Evolutionary conservation across 1,140 invertebrate genomes (phyloP).

Genomic region (honey bee (Apis mellifera)): Amel_HAv3.1 CM009938.2:5095001-5095500

Average conservation of each 20-base stretch:
- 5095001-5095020: conserved; percentile 93
- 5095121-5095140: conserved; percentile 94
- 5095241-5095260: conserved; percentile 78
- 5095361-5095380: not conserved
- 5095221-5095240: conserved; percentile 75
- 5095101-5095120: conserved; percentile 93
- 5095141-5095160: conserved; percentile 90
- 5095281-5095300: conserved; percentile 77
- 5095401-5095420: too few species aligned
- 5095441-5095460: not conserved
- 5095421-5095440: too few species aligned
- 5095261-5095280: conserved; percentile 76
- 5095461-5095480: not conserved
- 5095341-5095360: not conserved
- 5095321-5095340: not conserved
- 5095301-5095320: not conserved
- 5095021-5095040: conserved; percentile 91
- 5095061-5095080: conserved; percentile 90
- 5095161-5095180: conserved; percentile 90
- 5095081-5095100: conserved; percentile 86
- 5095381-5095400: not conserved
- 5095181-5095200: conserved; percentile 84
- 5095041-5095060: conserved; percentile 91
- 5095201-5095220: conserved; percentile 73
- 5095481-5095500: too few species aligned